Evolutionary conservation across 2,113 vertebrate species (phyloP).

Genomic region (Zosterops pallidus): DNA sequence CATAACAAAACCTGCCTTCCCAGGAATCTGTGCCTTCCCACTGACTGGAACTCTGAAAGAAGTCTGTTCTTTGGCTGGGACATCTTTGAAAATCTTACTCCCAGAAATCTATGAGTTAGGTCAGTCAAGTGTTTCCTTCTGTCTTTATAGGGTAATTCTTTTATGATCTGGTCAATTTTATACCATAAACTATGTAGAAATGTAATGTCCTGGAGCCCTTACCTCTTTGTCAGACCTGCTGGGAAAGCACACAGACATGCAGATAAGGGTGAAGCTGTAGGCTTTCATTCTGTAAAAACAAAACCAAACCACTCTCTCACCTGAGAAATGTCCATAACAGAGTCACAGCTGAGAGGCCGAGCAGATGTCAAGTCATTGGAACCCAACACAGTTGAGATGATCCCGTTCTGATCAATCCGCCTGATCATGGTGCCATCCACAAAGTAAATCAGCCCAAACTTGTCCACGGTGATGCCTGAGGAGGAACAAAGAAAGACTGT

Average conservation of each 20-base stretch:
- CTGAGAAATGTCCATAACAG: constrained; percentile 98
- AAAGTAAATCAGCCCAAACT: constrained; percentile 93
- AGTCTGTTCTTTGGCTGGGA: not conserved
- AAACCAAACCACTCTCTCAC: constrained; percentile 54
- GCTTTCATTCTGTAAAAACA: not conserved
- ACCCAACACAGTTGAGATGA: constrained; percentile 94
- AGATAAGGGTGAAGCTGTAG: not conserved
- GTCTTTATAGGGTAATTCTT: not conserved
- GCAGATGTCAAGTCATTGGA: constrained; percentile 97
- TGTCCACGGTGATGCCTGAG: constrained; percentile 94
- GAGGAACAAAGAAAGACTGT: not conserved
- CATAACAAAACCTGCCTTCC: not conserved
- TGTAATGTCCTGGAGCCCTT: not conserved
- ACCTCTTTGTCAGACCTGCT: not conserved
- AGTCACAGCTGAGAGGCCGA: constrained; percentile 94
- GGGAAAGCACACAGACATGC: not conserved
- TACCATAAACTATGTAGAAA: not conserved
- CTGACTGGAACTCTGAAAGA: not conserved
- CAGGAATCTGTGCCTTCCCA: not conserved
- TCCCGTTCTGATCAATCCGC: constrained; percentile 93
- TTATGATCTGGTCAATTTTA: not conserved
- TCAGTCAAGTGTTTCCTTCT: not conserved
- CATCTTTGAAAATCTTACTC: not conserved
- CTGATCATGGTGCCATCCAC: constrained; percentile 98
- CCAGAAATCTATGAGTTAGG: not conserved